phyloP scores from a whole-genome alignment of 1,140 invertebrate genomes.

The Cherax quadricarinatus region DNA sequence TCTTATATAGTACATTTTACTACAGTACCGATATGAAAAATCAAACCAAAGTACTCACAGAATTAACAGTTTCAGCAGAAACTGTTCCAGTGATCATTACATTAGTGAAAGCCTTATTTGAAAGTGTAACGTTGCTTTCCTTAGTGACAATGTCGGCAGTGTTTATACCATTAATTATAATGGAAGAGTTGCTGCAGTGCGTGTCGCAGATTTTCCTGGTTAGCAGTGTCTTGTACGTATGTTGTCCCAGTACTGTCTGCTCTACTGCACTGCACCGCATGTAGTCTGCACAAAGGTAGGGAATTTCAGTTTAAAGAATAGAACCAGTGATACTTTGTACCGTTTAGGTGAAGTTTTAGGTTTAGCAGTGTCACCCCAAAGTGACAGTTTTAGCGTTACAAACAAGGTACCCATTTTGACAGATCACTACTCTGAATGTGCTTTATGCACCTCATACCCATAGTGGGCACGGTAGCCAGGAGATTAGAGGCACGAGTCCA shows the following conservation, averaged over 20 bases:
- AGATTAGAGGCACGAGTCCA: no score
- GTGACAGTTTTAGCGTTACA: no score
- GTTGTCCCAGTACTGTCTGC: conserved; percentile 10
- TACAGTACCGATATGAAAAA: no score
- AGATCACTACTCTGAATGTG: no score
- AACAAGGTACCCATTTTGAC: no score
- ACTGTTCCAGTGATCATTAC: not conserved
- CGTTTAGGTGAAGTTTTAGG: no score
- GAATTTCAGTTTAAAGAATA: not conserved
- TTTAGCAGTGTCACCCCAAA: no score
- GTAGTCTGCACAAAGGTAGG: not conserved
- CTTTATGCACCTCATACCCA: no score
- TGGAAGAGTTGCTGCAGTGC: not conserved
- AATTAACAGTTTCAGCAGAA: not conserved
- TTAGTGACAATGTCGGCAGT: conserved; percentile 3
- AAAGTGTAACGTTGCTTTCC: not conserved
- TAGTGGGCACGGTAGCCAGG: no score
- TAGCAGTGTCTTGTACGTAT: not conserved
- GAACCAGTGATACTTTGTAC: no score
- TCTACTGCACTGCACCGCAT: conserved; percentile 10
- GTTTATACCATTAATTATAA: conserved; percentile 27
- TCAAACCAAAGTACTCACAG: not conserved
- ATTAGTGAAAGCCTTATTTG: conserved; percentile 24
- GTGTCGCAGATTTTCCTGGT: not conserved
- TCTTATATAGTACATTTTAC: no score